phyloP scores from a whole-genome alignment of 2,888 invertebrate species.

The Melolontha melolontha region DNA sequence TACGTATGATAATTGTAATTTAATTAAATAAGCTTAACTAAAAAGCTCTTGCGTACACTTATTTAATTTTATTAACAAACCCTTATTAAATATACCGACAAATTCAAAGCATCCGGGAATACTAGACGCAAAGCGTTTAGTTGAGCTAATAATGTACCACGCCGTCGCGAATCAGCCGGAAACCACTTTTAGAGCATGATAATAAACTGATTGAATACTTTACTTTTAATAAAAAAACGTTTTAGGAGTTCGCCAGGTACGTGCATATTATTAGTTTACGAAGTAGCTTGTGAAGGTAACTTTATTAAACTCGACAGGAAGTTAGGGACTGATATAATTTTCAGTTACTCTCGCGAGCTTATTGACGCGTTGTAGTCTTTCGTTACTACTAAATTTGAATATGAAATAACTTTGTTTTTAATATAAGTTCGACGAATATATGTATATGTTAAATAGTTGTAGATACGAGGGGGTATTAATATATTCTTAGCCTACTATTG shows the following conservation, averaged over 20 bases:
- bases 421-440: no score
- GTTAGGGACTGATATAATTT: constrained; percentile 30
- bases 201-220: constrained; percentile 63
- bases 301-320: constrained; percentile 24
- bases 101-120: constrained; percentile 46
- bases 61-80: constrained; percentile 44
- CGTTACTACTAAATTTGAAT: no score
- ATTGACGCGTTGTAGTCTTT: not conserved
- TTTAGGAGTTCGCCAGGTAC: constrained; percentile 31
- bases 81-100: constrained; percentile 49
- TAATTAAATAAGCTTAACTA: no score
- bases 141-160: constrained; percentile 58
- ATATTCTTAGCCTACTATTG: no score
- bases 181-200: constrained; percentile 58
- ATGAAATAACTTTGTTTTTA: no score
- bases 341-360: constrained; percentile 11
- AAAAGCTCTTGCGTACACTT: not conserved
- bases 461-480: no score
- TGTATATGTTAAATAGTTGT: no score
- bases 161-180: constrained; percentile 53
- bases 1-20: no score
- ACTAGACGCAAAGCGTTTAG: constrained; percentile 57
- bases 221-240: constrained; percentile 56
- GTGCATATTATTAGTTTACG: constrained; percentile 39
- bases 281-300: constrained; percentile 32